Conservation (phyloP, 2,113 vertebrate species). For the Salminus brasiliensis region DNA sequence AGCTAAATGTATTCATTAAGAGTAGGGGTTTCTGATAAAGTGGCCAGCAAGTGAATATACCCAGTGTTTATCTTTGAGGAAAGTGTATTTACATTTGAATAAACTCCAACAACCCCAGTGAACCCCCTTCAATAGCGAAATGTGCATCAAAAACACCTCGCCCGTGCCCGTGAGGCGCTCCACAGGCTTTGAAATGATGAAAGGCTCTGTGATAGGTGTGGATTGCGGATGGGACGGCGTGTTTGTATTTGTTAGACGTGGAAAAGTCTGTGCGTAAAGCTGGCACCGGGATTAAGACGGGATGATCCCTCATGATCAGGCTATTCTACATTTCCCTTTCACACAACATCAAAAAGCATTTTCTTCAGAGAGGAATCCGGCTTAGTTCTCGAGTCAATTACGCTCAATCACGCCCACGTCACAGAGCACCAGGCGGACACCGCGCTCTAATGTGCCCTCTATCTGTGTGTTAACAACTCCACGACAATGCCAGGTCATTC, state of each 20-base stretch:
- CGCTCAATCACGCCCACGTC: background rate
- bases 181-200: background rate
- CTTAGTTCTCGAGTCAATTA: background rate
- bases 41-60: too few relatives aligned
- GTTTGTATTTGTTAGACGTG: background rate
- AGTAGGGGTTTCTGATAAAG: too few relatives aligned
- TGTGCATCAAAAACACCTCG: background rate
- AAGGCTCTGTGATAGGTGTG: background rate
- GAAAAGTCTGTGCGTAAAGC: background rate
- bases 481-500: background rate
- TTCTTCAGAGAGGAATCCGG: background rate
- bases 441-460: background rate
- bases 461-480: background rate
- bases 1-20: too few relatives aligned
- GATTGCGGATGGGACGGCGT: background rate
- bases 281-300: slow-evolving; percentile 8
- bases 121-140: too few relatives aligned
- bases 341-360: background rate
- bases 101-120: background rate
- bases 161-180: background rate
- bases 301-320: slow-evolving; percentile 11
- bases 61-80: background rate
- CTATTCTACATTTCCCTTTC: background rate
- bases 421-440: background rate
- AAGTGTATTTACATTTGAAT: background rate